Conservation (phyloP, 2,888 invertebrate genomes). For the Orchesella flavescens region DNA sequence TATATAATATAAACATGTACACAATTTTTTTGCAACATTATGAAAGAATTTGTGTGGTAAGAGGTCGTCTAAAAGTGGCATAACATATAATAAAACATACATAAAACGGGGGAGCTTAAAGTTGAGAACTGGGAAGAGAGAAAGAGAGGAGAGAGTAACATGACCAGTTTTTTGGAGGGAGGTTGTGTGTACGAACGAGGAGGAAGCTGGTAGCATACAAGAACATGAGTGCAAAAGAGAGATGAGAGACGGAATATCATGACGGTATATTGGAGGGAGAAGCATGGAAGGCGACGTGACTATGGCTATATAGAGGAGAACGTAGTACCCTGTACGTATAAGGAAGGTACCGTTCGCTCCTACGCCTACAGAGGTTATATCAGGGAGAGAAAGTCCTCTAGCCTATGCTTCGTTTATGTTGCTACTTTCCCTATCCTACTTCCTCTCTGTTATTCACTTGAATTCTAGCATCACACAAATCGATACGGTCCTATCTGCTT, state of each 20-base stretch:
- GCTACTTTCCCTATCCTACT: slow-evolving; percentile 30
- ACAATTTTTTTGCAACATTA: neutral
- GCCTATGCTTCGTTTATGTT: slow-evolving; percentile 1
- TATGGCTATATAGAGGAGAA: too few species aligned
- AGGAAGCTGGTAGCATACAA: neutral
- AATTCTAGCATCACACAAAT: slow-evolving; percentile 49
- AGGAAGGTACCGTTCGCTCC: neutral
- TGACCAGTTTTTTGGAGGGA: slow-evolving; percentile 15
- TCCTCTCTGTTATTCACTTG: slow-evolving; percentile 41
- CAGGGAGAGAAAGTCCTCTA: slow-evolving; percentile 35
- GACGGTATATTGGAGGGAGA: neutral
- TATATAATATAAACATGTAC: neutral
- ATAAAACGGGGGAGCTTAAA: slow-evolving; percentile 18
- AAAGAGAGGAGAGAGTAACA: too few species aligned
- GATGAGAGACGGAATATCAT: slow-evolving; percentile 30
- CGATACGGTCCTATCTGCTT: slow-evolving; percentile 47
- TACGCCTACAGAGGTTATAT: neutral
- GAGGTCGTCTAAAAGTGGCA: slow-evolving; percentile 16
- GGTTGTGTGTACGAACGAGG: neutral
- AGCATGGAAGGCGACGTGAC: neutral
- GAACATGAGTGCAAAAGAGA: slow-evolving; percentile 56
- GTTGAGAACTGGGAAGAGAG: neutral
- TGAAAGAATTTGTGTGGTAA: neutral
- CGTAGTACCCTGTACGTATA: neutral
- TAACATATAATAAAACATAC: slow-evolving; percentile 35